Evolutionary conservation across 2,888 invertebrate genomes (phyloP), one percentile per base, ranked within the genome.

Genomic region (Chironomus tentans): DNA sequence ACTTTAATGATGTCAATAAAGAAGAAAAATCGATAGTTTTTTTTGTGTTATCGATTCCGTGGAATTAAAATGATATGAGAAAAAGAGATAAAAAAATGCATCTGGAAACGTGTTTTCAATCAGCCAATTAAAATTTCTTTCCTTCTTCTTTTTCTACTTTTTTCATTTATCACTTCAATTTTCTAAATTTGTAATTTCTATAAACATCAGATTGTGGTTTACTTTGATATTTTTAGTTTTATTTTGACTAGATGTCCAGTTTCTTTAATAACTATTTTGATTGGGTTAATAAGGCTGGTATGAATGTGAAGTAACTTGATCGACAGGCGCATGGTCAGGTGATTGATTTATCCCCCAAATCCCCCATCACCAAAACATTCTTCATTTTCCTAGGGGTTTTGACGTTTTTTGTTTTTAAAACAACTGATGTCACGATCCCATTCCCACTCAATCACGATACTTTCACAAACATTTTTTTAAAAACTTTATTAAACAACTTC

Each of bases 51-150:
- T 38, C 10, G n/a, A 56, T 56, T 18, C 15, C 4, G 56, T 15
- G 38, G 38, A 38, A 38, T 38, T 38, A 38, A 38, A 4, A 4
- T 28, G 28, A 28, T 28, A 28, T 28, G 50, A 5, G 5, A n/a
- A 15, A 13, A 12, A 50, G 50, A 56, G 18, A 56, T 0, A 56
- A 2, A 50, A 15, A 56, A 56, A n/a, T 56, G 56, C 22, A 71
- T 22, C 50, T 71, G 24, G n/a, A 15, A 56, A 56, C 56, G 15
- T 18, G 56, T 56, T 56, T 15, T 15, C 71, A 71, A 56, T 61
- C 50, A 71, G 56, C 71, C 56, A 71, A 71, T 71, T 71, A 71
- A 71, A 71, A 71, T 71, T 71, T 28, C n/a, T n/a, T 56, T 71
- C 18, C 70, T 18, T 28, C 48, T 70, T 56, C n/a, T 13, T n/a